Base-by-base conservation (phyloP, 2,113 vertebrate genomes). In the Scophthalmus maximus region DNA sequence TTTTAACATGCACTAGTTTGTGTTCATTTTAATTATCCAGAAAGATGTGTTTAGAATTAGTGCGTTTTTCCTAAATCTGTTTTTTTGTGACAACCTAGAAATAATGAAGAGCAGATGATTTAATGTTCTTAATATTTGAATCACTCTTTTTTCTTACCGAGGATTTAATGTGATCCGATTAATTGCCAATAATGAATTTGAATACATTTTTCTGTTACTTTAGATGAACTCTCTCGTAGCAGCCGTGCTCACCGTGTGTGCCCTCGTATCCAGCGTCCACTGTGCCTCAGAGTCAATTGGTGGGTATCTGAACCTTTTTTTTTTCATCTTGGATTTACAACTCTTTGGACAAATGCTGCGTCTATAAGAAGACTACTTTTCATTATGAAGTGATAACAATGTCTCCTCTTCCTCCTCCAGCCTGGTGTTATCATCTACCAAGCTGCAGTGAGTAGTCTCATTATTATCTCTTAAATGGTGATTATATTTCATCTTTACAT, bases 371-470 rank as follows among this genome's bases (percentile, higher is more conserved):
- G 6, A 10, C 15, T 20, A n/a, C 14, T 44, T 34, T 0, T 17
- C 3, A 2, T 38, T 7, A 11, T 22, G 46, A 57, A 2, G 18
- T n/a, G 4, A 27, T 20, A 1, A 34, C 63, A 6, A 20, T 46
- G 8, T 6, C 0, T 1, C 2, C 6, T 23, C 5, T 20, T 63
- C 22, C 14, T 22, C 7, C n/a, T 51, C 11, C 49, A 92, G 89
- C 0, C 0, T 92, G 90, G 88, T 92, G 88, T 71, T 91, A 88
- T 23, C 32, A 89, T 17, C 0, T 9, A 0, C 0, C 53, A 10
- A 1, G 0, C 9, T 92, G 91, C 82, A 76, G 91, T 92, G 1
- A 87, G 91, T 89, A 27, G 5, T 26, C 22, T 26, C 12, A 4
- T 0, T 40, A 52, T 60, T 0, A 9, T 38, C 23, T 38, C 7